Base-by-base conservation (phyloP, 2,888 invertebrate genomes). In the Cristatella mucedo region DNA sequence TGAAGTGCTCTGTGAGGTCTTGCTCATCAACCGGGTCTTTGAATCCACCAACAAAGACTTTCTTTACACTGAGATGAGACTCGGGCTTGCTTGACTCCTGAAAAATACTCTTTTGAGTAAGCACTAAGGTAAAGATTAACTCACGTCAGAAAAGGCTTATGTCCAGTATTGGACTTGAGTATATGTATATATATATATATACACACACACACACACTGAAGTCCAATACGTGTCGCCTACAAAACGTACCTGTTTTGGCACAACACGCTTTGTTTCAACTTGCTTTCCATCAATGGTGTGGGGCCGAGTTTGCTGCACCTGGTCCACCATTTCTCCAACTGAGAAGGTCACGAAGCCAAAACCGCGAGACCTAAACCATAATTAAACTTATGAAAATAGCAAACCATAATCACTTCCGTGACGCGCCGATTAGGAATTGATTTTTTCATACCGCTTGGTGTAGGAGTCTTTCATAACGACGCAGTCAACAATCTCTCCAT, bases 261-360 rank as follows among this genome's bases (percentile, higher is more conserved):
- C 89, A 22, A 95, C 95, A 49, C 95, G 72, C 65, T 97, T 97
- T 0, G 95, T 86, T 67, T 97, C 95, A 2, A 95, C 91, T 39
- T 86, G 80, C 52, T 86, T 74, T 37, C 85, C 86, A 68, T 91
- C 91, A 44, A 93, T 84, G 59, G 80, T 78, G 59, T 93, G 93
- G 1, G 93, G 93, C 42, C 76, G 58, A 40, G 70, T 67, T 40
- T 63, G 56, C 65, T 93, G 93, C 4, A 93, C 91, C 59, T 84
- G 84, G 68, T 97, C 91, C n/a, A 97, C 85, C 87, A 86, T 86
- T 50, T 81, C 78, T 5, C 86, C 81, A 48, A 79, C 73, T 1
- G 84, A 82, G 63, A 89, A 97, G 5, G 95, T 95, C 40, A 97
- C 87, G 60, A 97, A 97, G 3, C 95, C 97, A 67, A 97, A 97